These are phyloP conservation scores for Idris sp. DNA, from an alignment of 1,140 invertebrate genomes.

Conservation along the genomic window DNA sequence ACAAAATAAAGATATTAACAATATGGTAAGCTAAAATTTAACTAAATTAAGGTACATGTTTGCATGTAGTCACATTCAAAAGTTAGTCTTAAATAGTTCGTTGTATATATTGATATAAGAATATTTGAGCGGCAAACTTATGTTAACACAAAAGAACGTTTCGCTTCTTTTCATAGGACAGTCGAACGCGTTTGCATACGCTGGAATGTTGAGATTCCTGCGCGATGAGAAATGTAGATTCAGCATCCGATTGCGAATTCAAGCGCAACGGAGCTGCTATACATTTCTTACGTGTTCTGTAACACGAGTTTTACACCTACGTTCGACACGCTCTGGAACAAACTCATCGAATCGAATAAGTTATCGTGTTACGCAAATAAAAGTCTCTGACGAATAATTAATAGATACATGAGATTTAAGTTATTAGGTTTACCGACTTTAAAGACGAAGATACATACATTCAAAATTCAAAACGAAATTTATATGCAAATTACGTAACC, in stretches of 20 bases:
- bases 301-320: conserved; percentile 52
- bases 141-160: conserved; percentile 35
- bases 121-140: too few species aligned
- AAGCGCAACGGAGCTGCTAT: conserved; percentile 46
- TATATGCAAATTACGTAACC: background rate
- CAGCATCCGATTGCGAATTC: conserved; percentile 45
- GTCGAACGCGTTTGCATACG: conserved; percentile 47
- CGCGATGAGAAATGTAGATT: conserved; percentile 43
- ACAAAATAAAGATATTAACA: too few species aligned
- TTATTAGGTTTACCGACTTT: too few species aligned
- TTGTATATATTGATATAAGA: too few species aligned
- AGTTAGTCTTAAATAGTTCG: too few species aligned
- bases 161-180: conserved; percentile 7
- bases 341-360: conserved; percentile 23
- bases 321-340: conserved; percentile 19
- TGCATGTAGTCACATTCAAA: too few species aligned
- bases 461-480: too few species aligned
- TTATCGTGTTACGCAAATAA: conserved; percentile 7
- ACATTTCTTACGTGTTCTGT: conserved; percentile 28
- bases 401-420: too few species aligned
- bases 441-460: too few species aligned
- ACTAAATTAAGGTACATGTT: too few species aligned
- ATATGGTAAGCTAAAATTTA: too few species aligned
- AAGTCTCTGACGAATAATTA: conserved; percentile 9
- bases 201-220: conserved; percentile 53